Evolutionary conservation across 1,140 invertebrate genomes (phyloP), one percentile per base, ranked within the genome.

Genomic region (Oryzaephilus surinamensis): DNA sequence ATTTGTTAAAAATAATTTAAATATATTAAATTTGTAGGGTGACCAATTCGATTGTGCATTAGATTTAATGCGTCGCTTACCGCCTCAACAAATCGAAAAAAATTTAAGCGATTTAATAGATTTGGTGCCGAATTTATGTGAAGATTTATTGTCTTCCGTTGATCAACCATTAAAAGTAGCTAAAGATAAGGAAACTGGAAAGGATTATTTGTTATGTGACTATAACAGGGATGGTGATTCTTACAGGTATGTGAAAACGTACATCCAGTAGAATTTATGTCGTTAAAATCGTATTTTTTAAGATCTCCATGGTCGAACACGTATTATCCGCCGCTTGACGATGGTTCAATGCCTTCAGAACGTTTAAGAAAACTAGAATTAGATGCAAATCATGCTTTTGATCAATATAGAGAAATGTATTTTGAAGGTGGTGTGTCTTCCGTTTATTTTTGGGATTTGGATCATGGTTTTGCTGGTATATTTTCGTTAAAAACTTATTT

Each of bases 171-270:
- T 99, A 32, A 98, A 99, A 74, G 93, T 99, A 52, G 91, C 92
- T 37, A 79, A 91, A 63, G 95, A 99, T 64, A 90, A 89, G 59
- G 81, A 81, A 53, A 81, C 80, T 41, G 93, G 94, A 18, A 96
- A 93, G 66, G 95, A 99, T 65, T 99, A 97, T 68, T 70, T 99
- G 34, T 67, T 99, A 2, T 99, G 97, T 69, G 97, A 99, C 71
- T 99, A 99, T 60, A 99, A 97, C 66, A 76, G 97, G 59, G 96
- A 99, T 69, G 95, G 94, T 14, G 96, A 99, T 67, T 99, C 95
- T 10, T 99, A 99, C 65, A 83, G 84, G n/a, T n/a, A n/a, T n/a
- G n/a, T n/a, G n/a, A n/a, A n/a, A n/a, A n/a, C n/a, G n/a, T 86
- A 54, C 26, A 23, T 38, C 13, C 28, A n/a, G n/a, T n/a, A n/a